phyloP scores from a whole-genome alignment of 2,888 invertebrate genomes.

The Chrysolina oricalcia region DNA sequence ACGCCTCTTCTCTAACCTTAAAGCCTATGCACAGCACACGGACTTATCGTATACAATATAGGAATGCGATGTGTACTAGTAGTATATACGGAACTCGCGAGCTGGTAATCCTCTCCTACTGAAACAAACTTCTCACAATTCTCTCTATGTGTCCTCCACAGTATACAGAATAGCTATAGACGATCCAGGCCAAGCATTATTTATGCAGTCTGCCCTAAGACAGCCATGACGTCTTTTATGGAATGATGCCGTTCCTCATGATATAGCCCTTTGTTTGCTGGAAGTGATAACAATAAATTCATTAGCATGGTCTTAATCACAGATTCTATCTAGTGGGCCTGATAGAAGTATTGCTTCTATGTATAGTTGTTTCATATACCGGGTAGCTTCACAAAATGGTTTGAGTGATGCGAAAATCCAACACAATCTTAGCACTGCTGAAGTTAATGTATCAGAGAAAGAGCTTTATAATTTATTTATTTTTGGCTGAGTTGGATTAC shows the following conservation, averaged over 20 bases:
- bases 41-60: slow-evolving; percentile 8
- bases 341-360: neutral
- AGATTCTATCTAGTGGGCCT: neutral
- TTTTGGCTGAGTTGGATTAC: too few species aligned
- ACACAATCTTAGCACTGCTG: too few species aligned
- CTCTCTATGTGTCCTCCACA: neutral
- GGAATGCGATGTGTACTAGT: slow-evolving; percentile 4
- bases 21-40: neutral
- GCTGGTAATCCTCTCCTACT: slow-evolving; percentile 5
- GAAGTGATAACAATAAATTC: slow-evolving; percentile 5
- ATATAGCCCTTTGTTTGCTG: slow-evolving; percentile 6
- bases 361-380: neutral
- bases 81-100: neutral
- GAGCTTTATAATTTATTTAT: too few species aligned
- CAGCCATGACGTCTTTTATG: slow-evolving; percentile 1
- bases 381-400: neutral
- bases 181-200: slow-evolving; percentile 6
- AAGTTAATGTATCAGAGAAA: too few species aligned
- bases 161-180: slow-evolving; percentile 10
- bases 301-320: neutral
- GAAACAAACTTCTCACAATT: slow-evolving; percentile 11
- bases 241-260: neutral
- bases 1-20: neutral
- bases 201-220: neutral
- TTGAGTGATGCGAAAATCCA: too few species aligned